Evolutionary conservation across 2,797 vertebrate genomes (phyloP).

Genomic region (Onychomys leucogaster): DNA sequence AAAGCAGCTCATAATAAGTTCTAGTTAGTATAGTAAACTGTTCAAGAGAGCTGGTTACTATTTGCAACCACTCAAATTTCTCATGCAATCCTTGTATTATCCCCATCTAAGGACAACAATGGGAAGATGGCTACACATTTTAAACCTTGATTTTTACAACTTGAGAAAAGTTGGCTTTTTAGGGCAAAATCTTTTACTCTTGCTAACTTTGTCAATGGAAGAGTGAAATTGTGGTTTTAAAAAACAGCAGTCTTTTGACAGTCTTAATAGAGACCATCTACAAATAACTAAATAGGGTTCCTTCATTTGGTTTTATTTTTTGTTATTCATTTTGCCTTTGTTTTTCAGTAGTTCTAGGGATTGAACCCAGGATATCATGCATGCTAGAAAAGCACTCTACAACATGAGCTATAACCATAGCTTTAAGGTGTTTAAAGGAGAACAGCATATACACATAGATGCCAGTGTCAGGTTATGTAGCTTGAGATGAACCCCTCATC

Average conservation of each 20-base stretch:
- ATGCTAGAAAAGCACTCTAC: background rate
- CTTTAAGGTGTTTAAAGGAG: background rate
- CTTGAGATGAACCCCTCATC: background rate
- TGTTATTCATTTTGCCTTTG: background rate
- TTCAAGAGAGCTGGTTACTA: conserved; percentile 13
- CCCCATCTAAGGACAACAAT: background rate
- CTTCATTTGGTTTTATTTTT: background rate
- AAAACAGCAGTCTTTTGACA: background rate
- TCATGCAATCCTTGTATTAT: background rate
- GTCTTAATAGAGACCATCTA: background rate
- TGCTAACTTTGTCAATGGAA: conserved; percentile 3
- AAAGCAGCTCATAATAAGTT: conserved; percentile 53
- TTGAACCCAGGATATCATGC: background rate
- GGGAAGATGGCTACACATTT: background rate
- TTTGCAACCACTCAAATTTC: conserved; percentile 6
- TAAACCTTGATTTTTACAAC: background rate
- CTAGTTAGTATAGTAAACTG: conserved; percentile 21
- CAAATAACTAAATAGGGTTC: background rate
- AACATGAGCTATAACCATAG: background rate
- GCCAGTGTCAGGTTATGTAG: background rate
- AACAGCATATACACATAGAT: background rate
- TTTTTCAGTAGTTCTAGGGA: background rate
- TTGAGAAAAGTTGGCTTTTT: background rate
- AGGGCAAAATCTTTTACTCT: conserved; percentile 13
- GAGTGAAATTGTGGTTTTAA: background rate